Percentiles rank a stretch among this genome's conserved stretches.
phyloP scores from a whole-genome alignment of 2,888 invertebrate genomes.

The Nowickia ferox region DNA sequence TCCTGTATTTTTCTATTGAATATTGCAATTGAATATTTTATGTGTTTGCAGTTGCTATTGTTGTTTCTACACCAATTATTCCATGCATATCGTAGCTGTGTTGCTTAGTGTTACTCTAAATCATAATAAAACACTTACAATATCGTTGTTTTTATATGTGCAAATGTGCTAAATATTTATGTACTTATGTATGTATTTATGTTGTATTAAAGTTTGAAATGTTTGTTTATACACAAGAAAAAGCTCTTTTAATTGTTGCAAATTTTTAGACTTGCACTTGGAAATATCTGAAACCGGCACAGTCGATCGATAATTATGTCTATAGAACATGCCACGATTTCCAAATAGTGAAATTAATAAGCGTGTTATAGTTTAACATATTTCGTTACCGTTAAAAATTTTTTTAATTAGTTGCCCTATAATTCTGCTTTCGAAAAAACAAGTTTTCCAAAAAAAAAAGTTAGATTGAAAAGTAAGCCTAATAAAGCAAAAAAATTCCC shows the following conservation, averaged over 20 bases:
- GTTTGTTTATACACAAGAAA: conserved; percentile 7
- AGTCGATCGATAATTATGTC: not conserved
- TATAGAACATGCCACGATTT: not conserved
- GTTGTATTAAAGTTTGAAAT: not conserved
- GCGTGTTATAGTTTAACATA: not conserved
- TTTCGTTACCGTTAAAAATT: not conserved
- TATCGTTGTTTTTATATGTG: conserved; percentile 21
- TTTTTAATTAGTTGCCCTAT: not conserved
- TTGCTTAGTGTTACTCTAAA: conserved; percentile 22
- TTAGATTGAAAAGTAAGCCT: too few species aligned
- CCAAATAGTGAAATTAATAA: not conserved
- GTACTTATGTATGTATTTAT: not conserved
- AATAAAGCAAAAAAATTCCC: too few species aligned
- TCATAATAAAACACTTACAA: conserved; percentile 40
- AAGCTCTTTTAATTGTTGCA: not conserved
- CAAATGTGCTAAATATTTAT: conserved; percentile 21
- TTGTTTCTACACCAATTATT: conserved; percentile 61
- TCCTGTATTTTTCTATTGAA: conserved; percentile 63
- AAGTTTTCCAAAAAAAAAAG: too few species aligned
- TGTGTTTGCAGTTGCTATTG: conserved; percentile 40
- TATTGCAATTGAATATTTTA: conserved; percentile 25
- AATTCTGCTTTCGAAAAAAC: not conserved
- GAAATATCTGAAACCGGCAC: too few species aligned
- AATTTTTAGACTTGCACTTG: not conserved
- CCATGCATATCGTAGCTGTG: conserved; percentile 10